Conservation (phyloP, 2,797 vertebrate genomes). For the Catamblyrhynchus diadema region DNA sequence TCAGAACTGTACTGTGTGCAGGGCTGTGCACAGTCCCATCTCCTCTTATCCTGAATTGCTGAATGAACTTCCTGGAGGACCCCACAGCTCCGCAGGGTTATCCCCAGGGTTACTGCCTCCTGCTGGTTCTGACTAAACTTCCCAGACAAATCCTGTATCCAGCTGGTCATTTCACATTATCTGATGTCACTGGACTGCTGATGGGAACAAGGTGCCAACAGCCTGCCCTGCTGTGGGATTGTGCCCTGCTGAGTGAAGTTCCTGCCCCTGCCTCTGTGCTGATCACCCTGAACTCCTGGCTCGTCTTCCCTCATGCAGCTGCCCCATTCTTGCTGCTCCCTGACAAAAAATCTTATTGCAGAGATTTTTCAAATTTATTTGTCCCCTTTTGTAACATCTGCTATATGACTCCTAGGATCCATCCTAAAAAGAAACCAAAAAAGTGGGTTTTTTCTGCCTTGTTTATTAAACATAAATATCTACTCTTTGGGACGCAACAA, state of each 20-base stretch:
- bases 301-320: not conserved
- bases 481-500: not conserved
- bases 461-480: not conserved
- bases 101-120: not conserved
- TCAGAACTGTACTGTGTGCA: not conserved
- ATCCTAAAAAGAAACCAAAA: not conserved
- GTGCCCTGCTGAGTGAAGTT: not conserved
- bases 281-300: too few species aligned
- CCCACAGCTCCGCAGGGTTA: not conserved
- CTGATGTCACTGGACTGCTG: not conserved
- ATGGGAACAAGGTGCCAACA: not conserved
- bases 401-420: not conserved
- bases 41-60: not conserved
- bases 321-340: not conserved
- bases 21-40: not conserved
- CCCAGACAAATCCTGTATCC: not conserved
- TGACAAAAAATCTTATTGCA: not conserved
- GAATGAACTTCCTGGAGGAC: not conserved
- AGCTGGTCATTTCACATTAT: not conserved
- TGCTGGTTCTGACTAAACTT: not conserved
- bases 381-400: not conserved
- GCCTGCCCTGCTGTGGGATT: not conserved
- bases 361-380: not conserved
- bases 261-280: too few species aligned
- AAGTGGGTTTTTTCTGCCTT: rapidly evolving